Evolutionary conservation across 2,888 invertebrate species (phyloP), one percentile per base, ranked within the genome.

Genomic region (Tromatobia lineatoria): DNA sequence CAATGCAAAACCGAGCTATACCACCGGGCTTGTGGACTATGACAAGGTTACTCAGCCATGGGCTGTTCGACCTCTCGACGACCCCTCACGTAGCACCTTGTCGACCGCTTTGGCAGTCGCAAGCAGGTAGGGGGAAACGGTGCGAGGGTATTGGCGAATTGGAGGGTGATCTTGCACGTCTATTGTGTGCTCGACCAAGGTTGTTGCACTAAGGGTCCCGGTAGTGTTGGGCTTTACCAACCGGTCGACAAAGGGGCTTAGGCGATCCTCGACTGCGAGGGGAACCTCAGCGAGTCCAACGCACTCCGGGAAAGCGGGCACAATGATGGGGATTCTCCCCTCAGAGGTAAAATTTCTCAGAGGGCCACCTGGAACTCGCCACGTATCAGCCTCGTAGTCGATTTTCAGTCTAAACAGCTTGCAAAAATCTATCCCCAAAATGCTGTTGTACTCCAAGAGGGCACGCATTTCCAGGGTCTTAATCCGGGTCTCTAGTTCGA

Each of bases 21-120:
- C 59, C 59, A 18, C 59, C 59, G 18, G 74, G 42, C 59, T 74
- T 74, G 15, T 29, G 50, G 23, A 74, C 59, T 4, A 74, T 57
- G 2, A 74, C 74, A 6, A 59, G 74, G 74, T 61, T 61, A 15
- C 47, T 47, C 45, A 67, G 15, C 67, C 67, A 67, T 4, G 34
- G 15, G 18, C 6, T 67, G 3, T 50, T 15, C 11, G 67, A 67
- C 0, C 38, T 29, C 67, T 67, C 67, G 1, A 67, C 34, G 0
- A 67, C n/a, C 25, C 42, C 34, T 67, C 67, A 4, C 25, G 11
- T 3, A 42, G 4, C 67, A 45, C 45, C 25, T 42, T 23, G n/a
- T 67, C 67, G 15, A 67, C 67, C 29, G 13, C 59, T n/a, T 67
- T 13, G 23, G 67, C 67, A 7, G n/a, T 50, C 1, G 1, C 20